Evolutionary conservation across 2,888 invertebrate species (phyloP), one percentile per base, ranked within the genome.

Genomic region (Elysia crispata): DNA sequence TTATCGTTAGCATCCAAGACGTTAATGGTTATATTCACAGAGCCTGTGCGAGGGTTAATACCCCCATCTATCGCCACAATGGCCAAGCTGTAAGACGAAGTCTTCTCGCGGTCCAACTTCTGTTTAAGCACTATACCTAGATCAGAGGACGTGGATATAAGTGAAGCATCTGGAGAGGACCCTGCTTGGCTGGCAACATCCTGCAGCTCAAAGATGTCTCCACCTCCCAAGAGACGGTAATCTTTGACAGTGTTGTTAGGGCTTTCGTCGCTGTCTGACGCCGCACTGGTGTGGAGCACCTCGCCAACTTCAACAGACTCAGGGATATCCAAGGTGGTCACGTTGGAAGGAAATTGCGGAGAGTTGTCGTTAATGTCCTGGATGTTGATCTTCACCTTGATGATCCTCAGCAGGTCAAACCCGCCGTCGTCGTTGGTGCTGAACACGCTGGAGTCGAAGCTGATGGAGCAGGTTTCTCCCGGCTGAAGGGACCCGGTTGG

Each of bases 1-100:
- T 90, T 88, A 70, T 90, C 90, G 80, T 90, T 90, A 8, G 84
- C 85, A 80, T 90, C 90, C 11, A 86, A 84, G 1, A 90, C 87
- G 25, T 83, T 85, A 23, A 90, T 86, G 33, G 86, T 84, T 8
- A 90, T 85, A 28, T 85, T 83, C 11, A 89, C 83, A 20, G 86
- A 83, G 1, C 89, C 90, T 74, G 87, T 84, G 23, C 85, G 85
- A 41, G 81, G 83, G 11, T 85, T 85, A 23, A 78, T 81, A 0
- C 90, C 90, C 0, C 89, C 89, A 83, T 90, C 90, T 76, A 84
- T 86, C 5, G 89, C 90, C 50, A 86, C 84, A 8, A 90, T 84
- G 20, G 77, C 84, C 62, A 90, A 25, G 49, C 85, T 81, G 82
- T 89, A 90, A 25, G 79, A 80, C 25, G 84, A 82, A 33, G 81